phyloP scores from a whole-genome alignment of 2,888 invertebrate species.

The Pteria penguin region DNA sequence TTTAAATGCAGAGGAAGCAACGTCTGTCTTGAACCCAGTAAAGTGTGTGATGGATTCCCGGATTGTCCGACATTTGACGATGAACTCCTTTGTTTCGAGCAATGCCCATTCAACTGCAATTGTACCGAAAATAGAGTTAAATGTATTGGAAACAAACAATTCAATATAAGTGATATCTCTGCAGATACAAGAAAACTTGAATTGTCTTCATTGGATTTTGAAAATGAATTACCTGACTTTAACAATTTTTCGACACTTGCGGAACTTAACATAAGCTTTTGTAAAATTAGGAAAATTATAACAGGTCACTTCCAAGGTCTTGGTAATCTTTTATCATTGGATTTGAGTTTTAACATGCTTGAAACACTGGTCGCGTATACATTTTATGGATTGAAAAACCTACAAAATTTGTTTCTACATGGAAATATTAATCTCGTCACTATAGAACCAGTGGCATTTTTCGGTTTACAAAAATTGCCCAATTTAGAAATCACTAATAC shows the following conservation, averaged over 20 bases:
- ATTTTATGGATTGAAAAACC: constrained; percentile 34
- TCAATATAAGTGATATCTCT: background rate
- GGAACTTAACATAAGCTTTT: constrained; percentile 27
- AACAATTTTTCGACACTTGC: constrained; percentile 16
- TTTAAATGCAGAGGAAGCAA: constrained; percentile 38
- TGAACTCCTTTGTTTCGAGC: constrained; percentile 47
- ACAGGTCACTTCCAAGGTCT: constrained; percentile 1
- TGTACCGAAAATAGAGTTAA: constrained; percentile 38
- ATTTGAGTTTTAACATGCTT: constrained; percentile 29
- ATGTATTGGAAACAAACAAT: constrained; percentile 14
- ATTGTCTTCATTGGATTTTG: constrained; percentile 18
- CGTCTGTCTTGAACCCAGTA: constrained; percentile 39
- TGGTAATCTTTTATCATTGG: constrained; percentile 22
- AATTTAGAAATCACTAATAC: constrained; percentile 15
- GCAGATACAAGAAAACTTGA: constrained; percentile 21
- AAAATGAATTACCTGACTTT: background rate
- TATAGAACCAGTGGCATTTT: constrained; percentile 31
- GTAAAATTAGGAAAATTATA: background rate
- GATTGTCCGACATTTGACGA: constrained; percentile 54
- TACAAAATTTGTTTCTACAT: constrained; percentile 33
- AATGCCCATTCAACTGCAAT: constrained; percentile 39
- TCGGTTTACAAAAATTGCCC: constrained; percentile 32
- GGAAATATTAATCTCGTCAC: constrained; percentile 27
- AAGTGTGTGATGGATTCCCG: constrained; percentile 49
- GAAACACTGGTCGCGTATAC: constrained; percentile 9